Conservation (phyloP, 1,140 invertebrate species). For the Ceratina japonica region DNA sequence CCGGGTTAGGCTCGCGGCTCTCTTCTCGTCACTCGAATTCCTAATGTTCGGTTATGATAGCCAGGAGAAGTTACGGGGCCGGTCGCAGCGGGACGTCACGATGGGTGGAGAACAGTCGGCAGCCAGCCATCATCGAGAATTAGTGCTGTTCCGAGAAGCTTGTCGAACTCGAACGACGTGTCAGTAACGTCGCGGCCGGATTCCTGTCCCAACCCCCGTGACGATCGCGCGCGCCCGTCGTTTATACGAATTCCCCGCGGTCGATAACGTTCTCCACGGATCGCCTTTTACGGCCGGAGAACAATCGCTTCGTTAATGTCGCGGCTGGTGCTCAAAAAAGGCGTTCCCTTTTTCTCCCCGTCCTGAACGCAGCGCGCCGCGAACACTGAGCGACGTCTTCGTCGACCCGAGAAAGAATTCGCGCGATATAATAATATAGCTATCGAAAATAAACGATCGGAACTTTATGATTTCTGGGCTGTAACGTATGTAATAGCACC, state of each 20-base stretch:
- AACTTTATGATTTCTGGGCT: too few species aligned
- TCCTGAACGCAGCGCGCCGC: too few species aligned
- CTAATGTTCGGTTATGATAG: slow-evolving; percentile 65
- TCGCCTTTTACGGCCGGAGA: slow-evolving; percentile 22
- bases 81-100: slow-evolving; percentile 54
- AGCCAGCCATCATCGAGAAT: slow-evolving; percentile 62
- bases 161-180: slow-evolving; percentile 44
- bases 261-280: slow-evolving; percentile 5
- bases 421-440: too few species aligned
- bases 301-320: slow-evolving; percentile 21
- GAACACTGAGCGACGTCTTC: not conserved
- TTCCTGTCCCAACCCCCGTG: slow-evolving; percentile 24
- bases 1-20: slow-evolving; percentile 20
- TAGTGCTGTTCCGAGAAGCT: slow-evolving; percentile 62
- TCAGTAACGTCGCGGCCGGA: slow-evolving; percentile 22
- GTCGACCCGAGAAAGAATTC: too few species aligned
- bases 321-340: not conserved
- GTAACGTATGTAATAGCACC: too few species aligned
- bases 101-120: slow-evolving; percentile 56
- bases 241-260: slow-evolving; percentile 17
- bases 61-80: slow-evolving; percentile 57
- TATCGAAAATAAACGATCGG: too few species aligned
- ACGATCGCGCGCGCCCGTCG: slow-evolving; percentile 27
- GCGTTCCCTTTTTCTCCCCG: too few species aligned
- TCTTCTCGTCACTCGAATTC: slow-evolving; percentile 59